phyloP scores from a whole-genome alignment of 92 coral and sea anemone genomes.

The Anthopleura xanthogrammica region DNA sequence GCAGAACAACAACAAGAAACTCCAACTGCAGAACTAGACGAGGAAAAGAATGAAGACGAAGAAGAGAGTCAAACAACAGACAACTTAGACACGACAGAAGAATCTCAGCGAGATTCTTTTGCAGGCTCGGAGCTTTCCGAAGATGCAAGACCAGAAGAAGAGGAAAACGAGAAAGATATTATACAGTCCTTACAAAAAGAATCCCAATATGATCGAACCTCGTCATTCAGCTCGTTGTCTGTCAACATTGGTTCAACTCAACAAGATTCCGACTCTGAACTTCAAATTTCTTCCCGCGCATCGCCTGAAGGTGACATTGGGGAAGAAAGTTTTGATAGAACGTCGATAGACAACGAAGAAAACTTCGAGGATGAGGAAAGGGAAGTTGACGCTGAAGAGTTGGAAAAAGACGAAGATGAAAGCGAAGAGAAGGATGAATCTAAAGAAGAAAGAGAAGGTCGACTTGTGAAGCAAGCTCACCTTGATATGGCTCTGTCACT shows the following conservation, averaged over 20 bases:
- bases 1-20: not conserved
- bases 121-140: not conserved
- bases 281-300: not conserved
- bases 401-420: not conserved
- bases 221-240: conserved; percentile 21
- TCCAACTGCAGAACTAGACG: not conserved
- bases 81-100: not conserved
- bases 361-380: not conserved
- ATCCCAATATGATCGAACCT: not conserved
- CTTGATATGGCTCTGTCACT: not conserved
- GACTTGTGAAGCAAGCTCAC: not conserved
- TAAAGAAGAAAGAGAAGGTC: not conserved
- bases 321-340: not conserved
- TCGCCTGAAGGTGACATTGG: not conserved
- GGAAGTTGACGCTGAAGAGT: not conserved
- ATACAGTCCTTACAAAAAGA: not conserved
- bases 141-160: conserved; percentile 5
- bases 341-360: not conserved
- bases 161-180: not conserved
- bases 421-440: not conserved
- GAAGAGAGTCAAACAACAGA: not conserved
- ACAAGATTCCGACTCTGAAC: conserved; percentile 17
- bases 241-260: conserved; percentile 23
- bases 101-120: not conserved
- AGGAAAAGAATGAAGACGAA: not conserved